Evolutionary conservation across 2,113 vertebrate species (phyloP), one percentile per base, ranked within the genome.

Genomic region (Chroicocephalus ridibundus): DNA sequence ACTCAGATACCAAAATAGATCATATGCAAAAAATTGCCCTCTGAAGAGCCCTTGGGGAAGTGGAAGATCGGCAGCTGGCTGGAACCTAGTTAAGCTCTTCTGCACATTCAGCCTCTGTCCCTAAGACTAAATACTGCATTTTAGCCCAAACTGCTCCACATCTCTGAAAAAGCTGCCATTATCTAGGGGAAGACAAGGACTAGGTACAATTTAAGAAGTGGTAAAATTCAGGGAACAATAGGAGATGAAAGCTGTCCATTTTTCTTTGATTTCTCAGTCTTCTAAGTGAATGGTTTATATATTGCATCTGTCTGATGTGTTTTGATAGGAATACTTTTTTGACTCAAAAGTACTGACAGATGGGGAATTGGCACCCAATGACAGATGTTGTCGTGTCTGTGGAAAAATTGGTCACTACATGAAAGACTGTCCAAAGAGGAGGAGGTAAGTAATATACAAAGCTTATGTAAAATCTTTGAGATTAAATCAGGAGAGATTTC

Each of bases 331-430:
- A 54, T 99, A 99, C 98, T 99, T 99, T 97, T 99, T 99, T 94
- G 99, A 99, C 98, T 99, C 99, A 3, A 99, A 99, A 98, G 99
- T 99, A 85, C 93, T 99, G 93, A 99, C 99, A 16, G 99, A 99
- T 86, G 99, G 99, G 34, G 99, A 99, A 93, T 90, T 99, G 97
- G 99, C 99, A 60, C 99, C 99, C 44, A 99, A 99, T 78, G 99
- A 99, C 97, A 97, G 99, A 86, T 99, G 99, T 97, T 99, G 99
- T 97, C 98, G 99, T 93, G 99, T 99, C 84, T 99, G 99, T 86
- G 99, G 99, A 71, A 99, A 99, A 98, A 99, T 99, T 86, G 99
- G 99, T 76, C 99, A 99, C 94, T 99, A 99, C 94, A 99, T 99
- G 99, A 99, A 99, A 98, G 99, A 99, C 95, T 99, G 99, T 93